Percentiles rank a stretch among this genome's conserved stretches.
Conservation (phyloP, 1,140 invertebrate species). For the Lucilia cuprina region DNA sequence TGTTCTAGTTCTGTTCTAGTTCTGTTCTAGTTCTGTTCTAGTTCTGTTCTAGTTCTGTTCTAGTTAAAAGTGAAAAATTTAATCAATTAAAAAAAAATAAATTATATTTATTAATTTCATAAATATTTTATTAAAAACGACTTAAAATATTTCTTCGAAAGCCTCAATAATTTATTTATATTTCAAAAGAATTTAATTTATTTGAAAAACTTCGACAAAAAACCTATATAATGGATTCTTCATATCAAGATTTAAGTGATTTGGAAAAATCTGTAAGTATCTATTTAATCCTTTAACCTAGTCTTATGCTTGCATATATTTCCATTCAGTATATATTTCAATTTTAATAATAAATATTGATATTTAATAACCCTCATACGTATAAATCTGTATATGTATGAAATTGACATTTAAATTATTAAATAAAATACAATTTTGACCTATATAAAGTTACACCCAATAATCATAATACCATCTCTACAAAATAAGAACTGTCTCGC, state of each 20-base stretch:
- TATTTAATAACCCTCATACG: background rate
- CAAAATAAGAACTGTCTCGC: no score
- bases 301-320: background rate
- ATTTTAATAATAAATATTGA: background rate
- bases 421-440: background rate
- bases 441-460: slow-evolving; percentile 24
- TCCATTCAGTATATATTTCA: no score
- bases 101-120: no score
- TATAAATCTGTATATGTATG: background rate
- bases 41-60: no score
- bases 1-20: no score
- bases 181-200: background rate
- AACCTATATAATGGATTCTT: slow-evolving; percentile 40
- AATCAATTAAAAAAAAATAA: no score
- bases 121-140: no score
- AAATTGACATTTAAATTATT: slow-evolving; percentile 29
- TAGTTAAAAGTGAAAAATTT: no score
- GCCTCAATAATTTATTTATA: no score
- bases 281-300: background rate
- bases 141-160: no score
- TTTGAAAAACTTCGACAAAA: background rate
- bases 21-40: no score
- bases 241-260: slow-evolving; percentile 56
- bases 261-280: slow-evolving; percentile 59
- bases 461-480: slow-evolving; percentile 8